Evolutionary conservation across 2,888 invertebrate species (phyloP).

Genomic region (Parasteatoda lunata): DNA sequence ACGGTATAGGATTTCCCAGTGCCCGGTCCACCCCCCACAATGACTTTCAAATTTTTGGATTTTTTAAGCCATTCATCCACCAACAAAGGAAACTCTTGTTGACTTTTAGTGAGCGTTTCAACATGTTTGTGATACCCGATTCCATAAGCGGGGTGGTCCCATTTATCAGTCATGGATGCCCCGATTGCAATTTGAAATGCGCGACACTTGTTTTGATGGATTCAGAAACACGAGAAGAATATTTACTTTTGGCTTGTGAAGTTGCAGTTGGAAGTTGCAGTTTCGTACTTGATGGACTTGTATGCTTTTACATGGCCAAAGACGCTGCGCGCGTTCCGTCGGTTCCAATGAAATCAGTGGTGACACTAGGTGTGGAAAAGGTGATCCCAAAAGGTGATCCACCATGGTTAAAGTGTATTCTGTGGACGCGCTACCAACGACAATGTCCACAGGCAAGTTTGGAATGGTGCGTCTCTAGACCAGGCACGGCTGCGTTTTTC

Average conservation of each 20-base stretch:
- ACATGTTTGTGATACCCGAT: slow-evolving; percentile 31
- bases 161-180: slow-evolving; percentile 35
- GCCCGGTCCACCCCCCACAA: slow-evolving; percentile 22
- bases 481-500: not conserved
- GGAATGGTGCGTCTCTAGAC: slow-evolving; percentile 18
- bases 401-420: slow-evolving; percentile 20
- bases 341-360: slow-evolving; percentile 2
- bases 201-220: slow-evolving; percentile 11
- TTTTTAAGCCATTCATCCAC: not conserved
- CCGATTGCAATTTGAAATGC: not conserved
- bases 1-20: slow-evolving; percentile 14
- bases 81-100: not conserved
- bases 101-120: not conserved
- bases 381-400: not conserved
- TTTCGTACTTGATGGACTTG: slow-evolving; percentile 18
- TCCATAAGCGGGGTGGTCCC: too few species aligned
- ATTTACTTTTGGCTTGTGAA: too few species aligned
- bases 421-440: slow-evolving; percentile 9
- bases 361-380: not conserved
- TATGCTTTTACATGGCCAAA: not conserved
- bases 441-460: not conserved
- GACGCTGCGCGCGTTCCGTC: not conserved
- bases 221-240: fast-evolving
- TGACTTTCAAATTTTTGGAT: not conserved
- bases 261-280: too few species aligned